Evolutionary conservation across 1,140 invertebrate species (phyloP), one percentile per base, ranked within the genome.

Genomic region (Drosophila simulans): DNA sequence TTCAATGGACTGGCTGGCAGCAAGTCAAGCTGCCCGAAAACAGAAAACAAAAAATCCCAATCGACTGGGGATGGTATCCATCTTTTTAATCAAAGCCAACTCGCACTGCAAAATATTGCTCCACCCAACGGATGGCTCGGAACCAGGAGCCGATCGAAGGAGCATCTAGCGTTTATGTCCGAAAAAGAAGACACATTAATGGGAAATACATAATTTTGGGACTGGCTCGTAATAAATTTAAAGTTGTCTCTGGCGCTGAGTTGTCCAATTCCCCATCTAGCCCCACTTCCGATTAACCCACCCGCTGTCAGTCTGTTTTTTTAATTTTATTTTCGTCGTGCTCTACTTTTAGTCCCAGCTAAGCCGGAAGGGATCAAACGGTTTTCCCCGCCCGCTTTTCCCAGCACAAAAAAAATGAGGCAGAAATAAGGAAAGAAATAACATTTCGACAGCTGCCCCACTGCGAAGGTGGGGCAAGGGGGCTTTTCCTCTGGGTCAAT

Each of bases 361-460:
- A 82, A 88, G 83, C 82, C 83, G 82, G 83, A 88, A 86, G 83
- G 82, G 82, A 86, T 88, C 82, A 83, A 86, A 86, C 79, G 83
- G 80, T 85, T 85, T 81, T 74, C 52, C 31, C 52, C 11, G 58
- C 40, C 58, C 31, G 31, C 31, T 31, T 31, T 31, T 31, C 2
- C 27, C 70, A 13, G 35, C 37, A 40, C 20, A 13, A 11, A 37
- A 52, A 63, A 54, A 46, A n/a, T 13, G 5, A 42, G n/a, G n/a
- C 11, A 35, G n/a, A 59, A 51, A 4, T 39, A 13, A 68, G 17
- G 58, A 63, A 84, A 79, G 58, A 55, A 57, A 74, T 73, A 83
- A 77, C 46, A 77, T 62, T 76, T 77, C 74, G 46, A 69, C 71
- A 65, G 39, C 51, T 70, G 35, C 25, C 46, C 46, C 25, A 15